These are phyloP conservation scores for Silurus meridionalis DNA, from an alignment of 2,113 vertebrate species.

Conservation along the genomic window DNA sequence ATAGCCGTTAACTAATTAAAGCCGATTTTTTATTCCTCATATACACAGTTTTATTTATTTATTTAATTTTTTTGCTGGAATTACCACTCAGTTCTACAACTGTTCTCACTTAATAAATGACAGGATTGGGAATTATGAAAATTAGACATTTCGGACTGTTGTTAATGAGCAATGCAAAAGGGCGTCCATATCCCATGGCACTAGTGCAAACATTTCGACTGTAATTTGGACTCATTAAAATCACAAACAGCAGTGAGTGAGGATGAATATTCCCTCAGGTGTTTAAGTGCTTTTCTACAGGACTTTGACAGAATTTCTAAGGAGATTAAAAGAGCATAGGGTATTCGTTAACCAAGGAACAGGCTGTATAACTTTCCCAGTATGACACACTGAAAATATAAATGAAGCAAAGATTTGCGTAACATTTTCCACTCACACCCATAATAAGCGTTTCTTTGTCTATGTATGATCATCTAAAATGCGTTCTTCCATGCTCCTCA, in stretches of 20 bases:
- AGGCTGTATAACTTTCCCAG: not conserved
- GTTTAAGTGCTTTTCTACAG: slow-evolving; percentile 10
- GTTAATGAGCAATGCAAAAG: slow-evolving; percentile 23
- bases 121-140: slow-evolving; percentile 10
- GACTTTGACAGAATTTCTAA: not conserved
- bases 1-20: not conserved
- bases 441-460: not conserved
- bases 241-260: not conserved
- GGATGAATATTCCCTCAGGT: not conserved
- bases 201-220: not conserved
- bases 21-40: not conserved
- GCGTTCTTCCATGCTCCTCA: not conserved
- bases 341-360: not conserved
- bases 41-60: not conserved
- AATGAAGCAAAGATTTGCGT: not conserved
- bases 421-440: not conserved
- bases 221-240: not conserved
- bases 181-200: slow-evolving; percentile 14
- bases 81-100: not conserved
- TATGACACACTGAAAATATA: not conserved
- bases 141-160: slow-evolving; percentile 4
- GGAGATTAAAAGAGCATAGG: not conserved
- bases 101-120: slow-evolving; percentile 12
- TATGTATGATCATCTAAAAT: not conserved
- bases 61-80: not conserved